Evolutionary conservation across 2,888 invertebrate genomes (phyloP).

Genomic region (Diplazon laetatorius): DNA sequence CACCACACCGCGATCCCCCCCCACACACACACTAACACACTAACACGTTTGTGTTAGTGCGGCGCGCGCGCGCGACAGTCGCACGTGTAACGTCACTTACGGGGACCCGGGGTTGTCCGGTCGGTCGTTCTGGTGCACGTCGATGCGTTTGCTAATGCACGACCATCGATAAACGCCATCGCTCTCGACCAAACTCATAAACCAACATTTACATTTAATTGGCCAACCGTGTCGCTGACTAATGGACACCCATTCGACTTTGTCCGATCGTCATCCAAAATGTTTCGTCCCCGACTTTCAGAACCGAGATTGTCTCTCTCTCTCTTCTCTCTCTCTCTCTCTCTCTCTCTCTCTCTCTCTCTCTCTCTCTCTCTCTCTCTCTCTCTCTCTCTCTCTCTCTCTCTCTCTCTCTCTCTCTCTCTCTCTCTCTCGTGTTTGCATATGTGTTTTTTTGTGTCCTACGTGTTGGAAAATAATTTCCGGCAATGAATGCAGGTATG

Average conservation of each 20-base stretch:
- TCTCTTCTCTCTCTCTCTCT: conserved; percentile 1
- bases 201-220: conserved; percentile 82
- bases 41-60: conserved; percentile 23
- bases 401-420: too few relatives aligned
- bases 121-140: conserved; percentile 70
- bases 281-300: conserved; percentile 72
- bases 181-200: conserved; percentile 77
- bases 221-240: conserved; percentile 75
- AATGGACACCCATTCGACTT: conserved; percentile 72
- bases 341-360: too few relatives aligned
- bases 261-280: conserved; percentile 65
- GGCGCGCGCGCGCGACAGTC: conserved; percentile 1
- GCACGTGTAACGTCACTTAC: background rate
- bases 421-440: too few relatives aligned
- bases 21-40: conserved; percentile 28
- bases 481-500: conserved; percentile 17
- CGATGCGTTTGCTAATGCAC: conserved; percentile 77
- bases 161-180: conserved; percentile 80
- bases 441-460: too few relatives aligned
- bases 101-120: conserved; percentile 32
- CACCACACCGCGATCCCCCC: too few relatives aligned
- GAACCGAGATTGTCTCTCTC: conserved; percentile 60
- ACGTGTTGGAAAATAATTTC: conserved; percentile 45
- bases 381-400: too few relatives aligned
- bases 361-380: too few relatives aligned